phyloP scores from a whole-genome alignment of 2,888 invertebrate species.

The Gymnosoma rotundatum region DNA sequence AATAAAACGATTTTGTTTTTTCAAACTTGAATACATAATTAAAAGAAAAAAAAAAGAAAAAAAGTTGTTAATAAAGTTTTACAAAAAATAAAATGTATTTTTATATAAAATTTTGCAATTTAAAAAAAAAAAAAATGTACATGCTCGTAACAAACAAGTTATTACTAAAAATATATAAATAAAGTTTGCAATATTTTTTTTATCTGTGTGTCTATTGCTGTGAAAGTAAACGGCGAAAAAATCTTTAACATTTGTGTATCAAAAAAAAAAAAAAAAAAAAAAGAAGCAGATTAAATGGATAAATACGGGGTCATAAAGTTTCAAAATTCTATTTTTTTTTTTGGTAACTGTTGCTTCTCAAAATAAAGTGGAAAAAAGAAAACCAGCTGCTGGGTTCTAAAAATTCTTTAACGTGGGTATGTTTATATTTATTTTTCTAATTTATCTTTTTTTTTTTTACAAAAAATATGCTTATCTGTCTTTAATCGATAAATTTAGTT shows the following conservation, averaged over 20 bases:
- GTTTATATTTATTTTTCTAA: background rate
- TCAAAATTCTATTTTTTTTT: background rate
- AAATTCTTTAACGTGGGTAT: background rate
- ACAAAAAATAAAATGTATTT: background rate
- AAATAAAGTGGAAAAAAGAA: background rate
- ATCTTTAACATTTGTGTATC: background rate
- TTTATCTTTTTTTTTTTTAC: no score
- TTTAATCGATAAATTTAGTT: background rate
- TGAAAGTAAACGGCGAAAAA: background rate
- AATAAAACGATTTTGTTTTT: conserved; percentile 46
- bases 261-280: no score
- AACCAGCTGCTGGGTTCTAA: background rate
- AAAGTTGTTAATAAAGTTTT: background rate
- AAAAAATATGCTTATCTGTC: no score
- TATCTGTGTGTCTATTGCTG: conserved; percentile 39
- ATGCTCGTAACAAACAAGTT: background rate
- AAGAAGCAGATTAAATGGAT: background rate
- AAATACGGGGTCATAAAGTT: background rate
- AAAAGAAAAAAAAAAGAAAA: background rate
- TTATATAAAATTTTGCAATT: background rate
- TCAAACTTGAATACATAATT: conserved; percentile 6
- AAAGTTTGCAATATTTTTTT: background rate
- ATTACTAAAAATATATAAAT: background rate
- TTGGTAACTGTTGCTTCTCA: conserved; percentile 58
- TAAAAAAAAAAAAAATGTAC: background rate